These are phyloP conservation scores for Miniopterus natalensis DNA, from an alignment of 2,113 vertebrate genomes.

Conservation along the genomic window DNA sequence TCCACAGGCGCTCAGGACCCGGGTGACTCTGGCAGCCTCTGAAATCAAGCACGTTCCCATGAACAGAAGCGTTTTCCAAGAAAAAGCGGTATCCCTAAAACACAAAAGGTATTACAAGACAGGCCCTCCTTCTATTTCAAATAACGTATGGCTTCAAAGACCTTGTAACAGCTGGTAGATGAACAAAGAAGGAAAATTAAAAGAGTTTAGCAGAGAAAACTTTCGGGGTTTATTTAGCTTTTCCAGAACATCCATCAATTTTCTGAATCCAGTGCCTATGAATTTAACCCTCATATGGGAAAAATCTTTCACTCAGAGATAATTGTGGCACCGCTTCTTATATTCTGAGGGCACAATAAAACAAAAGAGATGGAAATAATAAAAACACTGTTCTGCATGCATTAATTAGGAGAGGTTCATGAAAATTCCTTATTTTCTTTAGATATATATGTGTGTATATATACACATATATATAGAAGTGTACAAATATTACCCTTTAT, in stretches of 20 bases:
- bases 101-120: background rate
- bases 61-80: background rate
- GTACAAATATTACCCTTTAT: background rate
- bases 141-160: background rate
- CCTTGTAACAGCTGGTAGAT: background rate
- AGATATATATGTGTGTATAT: background rate
- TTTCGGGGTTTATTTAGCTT: background rate
- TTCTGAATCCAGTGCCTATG: background rate
- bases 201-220: background rate
- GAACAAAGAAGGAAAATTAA: background rate
- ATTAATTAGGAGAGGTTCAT: background rate
- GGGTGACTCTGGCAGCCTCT: background rate
- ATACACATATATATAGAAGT: too few relatives aligned
- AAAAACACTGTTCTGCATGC: background rate
- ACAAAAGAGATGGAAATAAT: background rate
- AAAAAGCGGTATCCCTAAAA: background rate
- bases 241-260: background rate
- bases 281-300: background rate
- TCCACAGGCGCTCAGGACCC: background rate
- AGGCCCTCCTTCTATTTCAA: background rate
- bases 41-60: background rate
- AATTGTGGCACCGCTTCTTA: constrained; percentile 3
- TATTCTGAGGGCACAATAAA: background rate
- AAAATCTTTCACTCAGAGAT: background rate
- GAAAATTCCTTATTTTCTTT: background rate